Percentiles rank a stretch among this genome's conserved stretches.
Conservation (phyloP, 2,888 invertebrate species). For the Ypsolopha sequella region DNA sequence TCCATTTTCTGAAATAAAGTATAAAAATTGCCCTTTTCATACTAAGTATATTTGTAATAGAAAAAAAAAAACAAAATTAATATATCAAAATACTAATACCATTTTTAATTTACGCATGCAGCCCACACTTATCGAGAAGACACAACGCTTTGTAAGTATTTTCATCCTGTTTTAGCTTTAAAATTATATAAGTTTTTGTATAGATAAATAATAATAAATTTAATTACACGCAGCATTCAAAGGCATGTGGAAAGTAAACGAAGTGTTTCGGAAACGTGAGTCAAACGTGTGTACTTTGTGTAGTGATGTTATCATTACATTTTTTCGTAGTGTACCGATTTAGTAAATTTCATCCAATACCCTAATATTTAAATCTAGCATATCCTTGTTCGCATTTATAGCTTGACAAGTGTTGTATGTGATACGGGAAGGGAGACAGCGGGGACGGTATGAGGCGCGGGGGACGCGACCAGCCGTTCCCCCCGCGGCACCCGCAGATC, state of each 20-base stretch:
- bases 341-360: too few relatives aligned
- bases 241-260: conserved; percentile 61
- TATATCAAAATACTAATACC: conserved; percentile 13
- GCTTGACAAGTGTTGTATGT: too few relatives aligned
- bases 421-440: too few relatives aligned
- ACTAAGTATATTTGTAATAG: neutral
- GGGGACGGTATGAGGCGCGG: too few relatives aligned
- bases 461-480: too few relatives aligned
- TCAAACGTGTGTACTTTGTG: conserved; percentile 11
- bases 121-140: conserved; percentile 67
- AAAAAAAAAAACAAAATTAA: too few relatives aligned
- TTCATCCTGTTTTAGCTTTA: neutral
- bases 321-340: too few relatives aligned
- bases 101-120: conserved; percentile 56
- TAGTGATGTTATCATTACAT: too few relatives aligned
- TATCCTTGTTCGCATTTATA: too few relatives aligned
- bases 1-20: too few relatives aligned
- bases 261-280: conserved; percentile 64
- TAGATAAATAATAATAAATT: conserved; percentile 8
- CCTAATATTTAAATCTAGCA: too few relatives aligned
- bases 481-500: too few relatives aligned
- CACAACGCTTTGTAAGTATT: conserved; percentile 59
- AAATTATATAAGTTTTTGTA: neutral
- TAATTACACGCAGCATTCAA: conserved; percentile 56
- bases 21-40: neutral